Percentiles rank a stretch among this genome's conserved stretches.
phyloP scores from a whole-genome alignment of 1,140 invertebrate species.

The Oedothorax gibbosus region DNA sequence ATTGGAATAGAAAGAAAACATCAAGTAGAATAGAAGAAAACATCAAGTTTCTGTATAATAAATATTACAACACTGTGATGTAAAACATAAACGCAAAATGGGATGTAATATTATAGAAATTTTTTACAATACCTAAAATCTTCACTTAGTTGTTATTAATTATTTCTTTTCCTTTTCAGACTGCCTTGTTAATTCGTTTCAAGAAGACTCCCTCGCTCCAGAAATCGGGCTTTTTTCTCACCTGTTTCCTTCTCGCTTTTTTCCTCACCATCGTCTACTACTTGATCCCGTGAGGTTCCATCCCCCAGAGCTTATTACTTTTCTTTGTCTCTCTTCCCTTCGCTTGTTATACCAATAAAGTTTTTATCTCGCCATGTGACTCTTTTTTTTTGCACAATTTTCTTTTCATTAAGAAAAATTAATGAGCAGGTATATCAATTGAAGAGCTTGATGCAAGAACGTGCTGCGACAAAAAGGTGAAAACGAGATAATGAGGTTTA shows the following conservation, averaged over 20 bases:
- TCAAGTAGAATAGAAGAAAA: too few species aligned
- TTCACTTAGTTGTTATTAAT: not conserved
- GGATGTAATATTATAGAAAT: too few species aligned
- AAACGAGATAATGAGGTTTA: too few species aligned
- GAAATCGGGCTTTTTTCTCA: not conserved
- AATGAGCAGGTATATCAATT: too few species aligned
- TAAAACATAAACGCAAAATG: too few species aligned
- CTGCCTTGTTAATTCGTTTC: conserved; percentile 15
- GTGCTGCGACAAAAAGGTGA: too few species aligned
- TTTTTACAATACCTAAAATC: too few species aligned
- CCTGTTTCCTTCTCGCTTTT: not conserved
- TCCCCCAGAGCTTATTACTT: conserved; percentile 36
- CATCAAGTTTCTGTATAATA: too few species aligned
- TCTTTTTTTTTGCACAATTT: not conserved
- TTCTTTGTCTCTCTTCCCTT: conserved; percentile 12
- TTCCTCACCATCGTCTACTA: conserved; percentile 30
- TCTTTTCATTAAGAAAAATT: too few species aligned
- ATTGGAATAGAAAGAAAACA: too few species aligned
- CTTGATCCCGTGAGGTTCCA: conserved; percentile 10
- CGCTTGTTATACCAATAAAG: conserved; percentile 22
- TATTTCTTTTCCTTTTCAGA: not conserved
- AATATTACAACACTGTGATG: too few species aligned
- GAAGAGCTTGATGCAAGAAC: too few species aligned
- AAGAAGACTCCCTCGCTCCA: conserved; percentile 30
- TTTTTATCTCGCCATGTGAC: conserved; percentile 1